These are phyloP conservation scores for Phylloscopus whistleri DNA, from an alignment of 2,113 vertebrate species.

Conservation along the genomic window DNA sequence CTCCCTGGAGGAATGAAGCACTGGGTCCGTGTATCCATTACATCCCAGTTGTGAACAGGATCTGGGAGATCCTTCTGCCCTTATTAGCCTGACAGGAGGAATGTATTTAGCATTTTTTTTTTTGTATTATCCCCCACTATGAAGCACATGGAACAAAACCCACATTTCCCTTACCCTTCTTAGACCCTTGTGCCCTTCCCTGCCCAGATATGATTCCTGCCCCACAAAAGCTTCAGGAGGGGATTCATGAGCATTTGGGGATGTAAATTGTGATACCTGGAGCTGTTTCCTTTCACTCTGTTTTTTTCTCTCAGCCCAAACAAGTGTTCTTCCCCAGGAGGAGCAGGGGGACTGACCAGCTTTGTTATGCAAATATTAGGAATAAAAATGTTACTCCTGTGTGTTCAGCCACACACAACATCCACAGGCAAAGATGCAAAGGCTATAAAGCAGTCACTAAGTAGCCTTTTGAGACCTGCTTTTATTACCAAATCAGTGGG, in stretches of 20 bases:
- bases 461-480: not conserved
- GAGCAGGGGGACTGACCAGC: not conserved
- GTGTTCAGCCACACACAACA: not conserved
- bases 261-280: not conserved
- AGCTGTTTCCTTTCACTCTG: not conserved
- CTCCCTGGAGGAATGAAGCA: not conserved
- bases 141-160: not conserved
- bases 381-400: accelerated
- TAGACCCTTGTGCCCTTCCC: accelerated
- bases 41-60: not conserved
- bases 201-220: not conserved
- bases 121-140: not conserved
- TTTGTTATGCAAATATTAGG: not conserved
- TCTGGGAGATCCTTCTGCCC: not conserved
- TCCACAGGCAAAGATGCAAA: not conserved
- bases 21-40: not conserved
- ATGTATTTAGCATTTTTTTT: not conserved
- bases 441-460: not conserved
- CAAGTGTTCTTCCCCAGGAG: not conserved
- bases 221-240: not conserved
- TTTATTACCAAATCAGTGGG: not conserved
- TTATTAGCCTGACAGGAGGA: not conserved
- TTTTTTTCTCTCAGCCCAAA: not conserved
- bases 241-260: not conserved
- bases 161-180: not conserved